Percentiles rank a stretch among this genome's conserved stretches.
These are phyloP conservation scores for Madoqua kirkii DNA, from an alignment of 2,113 vertebrate species.

Conservation along the genomic window DNA sequence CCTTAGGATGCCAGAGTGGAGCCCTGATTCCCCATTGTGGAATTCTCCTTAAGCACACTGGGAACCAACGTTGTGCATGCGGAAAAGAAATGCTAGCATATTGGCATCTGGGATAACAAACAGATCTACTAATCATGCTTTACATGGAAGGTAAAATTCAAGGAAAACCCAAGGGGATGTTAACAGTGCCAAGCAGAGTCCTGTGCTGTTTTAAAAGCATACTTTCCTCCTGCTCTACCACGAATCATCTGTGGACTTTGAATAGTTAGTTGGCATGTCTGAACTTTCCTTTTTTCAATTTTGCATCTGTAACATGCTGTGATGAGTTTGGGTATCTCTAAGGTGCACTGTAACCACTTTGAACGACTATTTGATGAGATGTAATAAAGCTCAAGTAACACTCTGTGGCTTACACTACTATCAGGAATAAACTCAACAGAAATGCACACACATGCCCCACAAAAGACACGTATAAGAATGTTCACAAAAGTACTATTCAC, in stretches of 20 bases:
- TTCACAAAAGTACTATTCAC: not conserved
- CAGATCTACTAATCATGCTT: conserved; percentile 46
- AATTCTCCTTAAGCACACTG: not conserved
- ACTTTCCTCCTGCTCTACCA: not conserved
- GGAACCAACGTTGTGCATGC: not conserved
- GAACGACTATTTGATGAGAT: not conserved
- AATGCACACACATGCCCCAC: not conserved
- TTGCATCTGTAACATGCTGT: not conserved
- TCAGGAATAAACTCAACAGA: not conserved
- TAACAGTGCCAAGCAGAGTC: conserved; percentile 30
- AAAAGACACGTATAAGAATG: not conserved
- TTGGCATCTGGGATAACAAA: conserved; percentile 48
- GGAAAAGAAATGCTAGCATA: conserved; percentile 49
- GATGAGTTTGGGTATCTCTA: not conserved
- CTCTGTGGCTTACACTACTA: not conserved
- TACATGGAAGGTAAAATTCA: conserved; percentile 53
- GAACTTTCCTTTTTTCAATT: not conserved
- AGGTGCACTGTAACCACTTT: not conserved
- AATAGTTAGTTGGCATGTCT: not conserved
- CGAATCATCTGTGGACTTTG: conserved; percentile 19
- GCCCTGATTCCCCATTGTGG: not conserved
- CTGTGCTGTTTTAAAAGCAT: conserved; percentile 22
- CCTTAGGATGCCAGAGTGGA: not conserved
- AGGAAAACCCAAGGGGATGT: conserved; percentile 44
- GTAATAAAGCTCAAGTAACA: not conserved